Evolutionary conservation across 2,888 invertebrate genomes (phyloP).

Genomic region (Pseudanteris insignis): DNA sequence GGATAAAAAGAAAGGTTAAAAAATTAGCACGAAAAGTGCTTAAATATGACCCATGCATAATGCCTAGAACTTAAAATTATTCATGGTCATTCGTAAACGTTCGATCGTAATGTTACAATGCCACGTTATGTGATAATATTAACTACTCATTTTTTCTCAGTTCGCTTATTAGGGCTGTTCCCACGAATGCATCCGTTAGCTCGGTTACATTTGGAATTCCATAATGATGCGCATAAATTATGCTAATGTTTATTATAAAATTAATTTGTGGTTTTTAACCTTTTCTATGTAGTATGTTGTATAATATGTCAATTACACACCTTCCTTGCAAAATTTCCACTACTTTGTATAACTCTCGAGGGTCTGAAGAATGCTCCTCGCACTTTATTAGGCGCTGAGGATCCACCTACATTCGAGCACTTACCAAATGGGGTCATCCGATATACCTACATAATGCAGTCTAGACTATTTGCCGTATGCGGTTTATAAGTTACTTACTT

Average conservation of each 20-base stretch:
- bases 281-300: conserved; percentile 2
- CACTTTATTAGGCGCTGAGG: conserved; percentile 54
- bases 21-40: too few species aligned
- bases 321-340: conserved; percentile 24
- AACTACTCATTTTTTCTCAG: too few species aligned
- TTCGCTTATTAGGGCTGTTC: too few species aligned
- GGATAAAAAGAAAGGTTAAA: too few species aligned
- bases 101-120: too few species aligned
- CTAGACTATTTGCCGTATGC: conserved; percentile 43
- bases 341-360: conserved; percentile 30
- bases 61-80: too few species aligned
- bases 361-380: conserved; percentile 44
- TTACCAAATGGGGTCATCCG: conserved; percentile 51
- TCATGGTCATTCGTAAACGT: too few species aligned
- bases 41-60: too few species aligned
- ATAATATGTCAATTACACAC: conserved; percentile 39
- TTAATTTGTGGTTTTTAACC: neutral
- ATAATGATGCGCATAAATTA: too few species aligned
- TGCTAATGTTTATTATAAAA: neutral
- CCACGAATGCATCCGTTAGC: too few species aligned
- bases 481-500: conserved; percentile 43
- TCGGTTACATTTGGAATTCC: too few species aligned
- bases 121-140: too few species aligned
- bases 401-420: conserved; percentile 48
- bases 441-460: conserved; percentile 44